Evolutionary conservation across 2,113 vertebrate genomes (phyloP).

Genomic region (Elaphurus davidianus): DNA sequence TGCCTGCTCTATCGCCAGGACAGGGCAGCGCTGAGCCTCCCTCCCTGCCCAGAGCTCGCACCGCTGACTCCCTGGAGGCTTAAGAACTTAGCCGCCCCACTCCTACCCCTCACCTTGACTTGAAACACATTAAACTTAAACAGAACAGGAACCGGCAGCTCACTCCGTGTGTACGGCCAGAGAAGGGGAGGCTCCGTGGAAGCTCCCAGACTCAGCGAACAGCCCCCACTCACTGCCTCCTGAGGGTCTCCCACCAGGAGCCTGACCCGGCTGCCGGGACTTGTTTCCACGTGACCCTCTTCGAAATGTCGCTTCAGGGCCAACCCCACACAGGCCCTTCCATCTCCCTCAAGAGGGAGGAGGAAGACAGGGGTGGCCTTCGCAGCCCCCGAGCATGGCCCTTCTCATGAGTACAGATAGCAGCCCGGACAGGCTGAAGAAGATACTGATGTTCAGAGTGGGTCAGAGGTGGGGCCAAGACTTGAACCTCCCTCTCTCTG

Average conservation of each 20-base stretch:
- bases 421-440: background rate
- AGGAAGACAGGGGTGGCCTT: background rate
- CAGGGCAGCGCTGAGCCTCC: background rate
- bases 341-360: background rate
- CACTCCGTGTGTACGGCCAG: background rate
- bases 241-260: background rate
- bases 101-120: background rate
- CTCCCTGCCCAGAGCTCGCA: background rate
- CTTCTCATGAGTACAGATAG: background rate
- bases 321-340: background rate
- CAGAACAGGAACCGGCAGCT: background rate
- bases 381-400: background rate
- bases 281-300: background rate
- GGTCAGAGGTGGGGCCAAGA: background rate
- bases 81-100: background rate
- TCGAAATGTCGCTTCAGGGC: rapidly evolving
- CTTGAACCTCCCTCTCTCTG: background rate
- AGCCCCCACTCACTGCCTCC: background rate
- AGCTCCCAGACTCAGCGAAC: background rate
- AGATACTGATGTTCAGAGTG: background rate
- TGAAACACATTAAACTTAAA: background rate
- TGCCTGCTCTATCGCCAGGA: background rate
- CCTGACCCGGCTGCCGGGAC: background rate
- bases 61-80: background rate
- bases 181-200: background rate